These are phyloP conservation scores for Luehdorfia chinensis DNA, from an alignment of 1,140 invertebrate species.

Conservation along the genomic window DNA sequence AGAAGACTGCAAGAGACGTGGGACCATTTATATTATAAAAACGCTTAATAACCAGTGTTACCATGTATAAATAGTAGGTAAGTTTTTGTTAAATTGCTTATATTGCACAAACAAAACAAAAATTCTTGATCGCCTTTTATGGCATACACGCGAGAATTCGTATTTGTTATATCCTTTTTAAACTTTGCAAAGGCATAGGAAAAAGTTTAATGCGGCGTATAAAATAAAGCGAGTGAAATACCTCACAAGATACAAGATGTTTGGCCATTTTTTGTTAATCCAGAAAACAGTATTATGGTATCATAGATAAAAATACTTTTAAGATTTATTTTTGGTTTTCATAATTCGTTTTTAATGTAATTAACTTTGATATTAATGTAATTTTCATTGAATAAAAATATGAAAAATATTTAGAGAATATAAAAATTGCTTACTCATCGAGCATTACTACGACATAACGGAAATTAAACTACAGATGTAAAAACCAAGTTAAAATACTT, in stretches of 20 bases:
- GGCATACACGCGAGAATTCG: constrained; percentile 10
- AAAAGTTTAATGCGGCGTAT: constrained; percentile 17
- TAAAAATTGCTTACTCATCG: too few relatives aligned
- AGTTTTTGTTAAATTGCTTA: constrained; percentile 16
- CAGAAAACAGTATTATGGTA: constrained; percentile 5
- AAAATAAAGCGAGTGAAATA: constrained; percentile 16
- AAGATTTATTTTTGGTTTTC: neutral
- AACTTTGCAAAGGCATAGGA: constrained; percentile 10
- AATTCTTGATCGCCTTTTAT: constrained; percentile 13
- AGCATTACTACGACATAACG: too few relatives aligned
- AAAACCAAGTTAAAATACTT: too few relatives aligned
- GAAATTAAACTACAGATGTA: too few relatives aligned
- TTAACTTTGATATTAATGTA: constrained; percentile 13
- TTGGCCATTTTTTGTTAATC: constrained; percentile 12
- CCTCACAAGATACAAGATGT: constrained; percentile 12
- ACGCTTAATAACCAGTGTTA: constrained; percentile 9
- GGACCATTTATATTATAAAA: neutral
- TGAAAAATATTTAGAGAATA: too few relatives aligned
- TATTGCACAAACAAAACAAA: constrained; percentile 16
- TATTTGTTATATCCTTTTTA: constrained; percentile 11
- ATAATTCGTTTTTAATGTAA: neutral
- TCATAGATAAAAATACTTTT: neutral
- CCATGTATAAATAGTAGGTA: constrained; percentile 1
- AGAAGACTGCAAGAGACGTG: neutral
- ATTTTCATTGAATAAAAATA: too few relatives aligned